These are phyloP conservation scores for Ceratosolen fusciceps DNA, from an alignment of 1,140 invertebrate species.

Conservation along the genomic window DNA sequence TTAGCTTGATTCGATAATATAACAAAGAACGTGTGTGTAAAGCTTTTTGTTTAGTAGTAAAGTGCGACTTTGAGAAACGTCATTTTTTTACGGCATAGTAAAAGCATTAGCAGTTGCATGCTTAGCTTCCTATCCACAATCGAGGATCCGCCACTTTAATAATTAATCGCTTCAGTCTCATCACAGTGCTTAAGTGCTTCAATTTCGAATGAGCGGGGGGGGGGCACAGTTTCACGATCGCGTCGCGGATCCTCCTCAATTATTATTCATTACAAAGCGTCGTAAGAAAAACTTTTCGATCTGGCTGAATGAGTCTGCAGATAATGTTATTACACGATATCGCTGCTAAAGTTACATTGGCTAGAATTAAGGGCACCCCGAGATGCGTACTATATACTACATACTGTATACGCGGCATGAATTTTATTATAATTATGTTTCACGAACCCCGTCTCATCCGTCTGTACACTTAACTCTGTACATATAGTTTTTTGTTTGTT, in stretches of 20 bases:
- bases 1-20: constrained; percentile 19
- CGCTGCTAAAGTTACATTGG: constrained; percentile 46
- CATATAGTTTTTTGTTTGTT: constrained; percentile 26
- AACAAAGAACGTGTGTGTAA: constrained; percentile 41
- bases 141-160: not conserved
- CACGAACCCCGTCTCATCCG: constrained; percentile 11
- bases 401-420: constrained; percentile 15
- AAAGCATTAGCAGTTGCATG: constrained; percentile 11
- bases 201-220: constrained; percentile 25
- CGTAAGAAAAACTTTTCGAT: constrained; percentile 27
- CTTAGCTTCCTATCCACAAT: constrained; percentile 5
- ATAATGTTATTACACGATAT: constrained; percentile 39
- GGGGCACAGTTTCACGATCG: constrained; percentile 14
- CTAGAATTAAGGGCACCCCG: constrained; percentile 37
- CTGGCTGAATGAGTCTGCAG: constrained; percentile 35
- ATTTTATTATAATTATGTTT: constrained; percentile 22
- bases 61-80: constrained; percentile 29
- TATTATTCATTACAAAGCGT: constrained; percentile 21
- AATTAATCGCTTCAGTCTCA: constrained; percentile 30
- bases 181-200: not conserved
- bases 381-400: constrained; percentile 39
- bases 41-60: constrained; percentile 44
- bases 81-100: constrained; percentile 23
- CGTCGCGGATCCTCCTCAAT: constrained; percentile 3
- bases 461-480: constrained; percentile 45